phyloP scores from a whole-genome alignment of 92 coral and sea anemone species.

The Phenganax stokvisi region DNA sequence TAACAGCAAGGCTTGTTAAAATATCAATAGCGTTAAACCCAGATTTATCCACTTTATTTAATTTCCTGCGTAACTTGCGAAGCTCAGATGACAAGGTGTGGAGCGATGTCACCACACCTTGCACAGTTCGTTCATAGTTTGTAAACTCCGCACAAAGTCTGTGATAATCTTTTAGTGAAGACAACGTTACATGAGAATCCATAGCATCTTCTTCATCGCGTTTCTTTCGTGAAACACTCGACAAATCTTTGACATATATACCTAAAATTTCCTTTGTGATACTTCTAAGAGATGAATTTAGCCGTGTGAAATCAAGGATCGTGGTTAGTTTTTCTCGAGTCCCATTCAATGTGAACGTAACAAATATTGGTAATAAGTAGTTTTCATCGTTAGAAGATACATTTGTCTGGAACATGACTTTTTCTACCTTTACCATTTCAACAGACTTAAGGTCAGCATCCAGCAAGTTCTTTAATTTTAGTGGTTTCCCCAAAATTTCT shows the following conservation, averaged over 20 bases:
- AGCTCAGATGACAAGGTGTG: conserved; percentile 44
- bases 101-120: conserved; percentile 46
- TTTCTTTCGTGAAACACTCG: background rate
- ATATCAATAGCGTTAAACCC: background rate
- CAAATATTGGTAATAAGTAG: background rate
- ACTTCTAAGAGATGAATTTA: conserved; percentile 43
- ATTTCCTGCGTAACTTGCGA: background rate
- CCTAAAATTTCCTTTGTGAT: background rate
- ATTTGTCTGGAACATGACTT: background rate
- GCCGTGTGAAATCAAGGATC: conserved; percentile 12
- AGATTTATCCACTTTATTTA: background rate
- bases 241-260: background rate
- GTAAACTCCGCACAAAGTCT: conserved; percentile 56
- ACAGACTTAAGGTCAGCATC: background rate
- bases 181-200: background rate
- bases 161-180: conserved; percentile 42
- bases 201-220: background rate
- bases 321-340: conserved; percentile 16
- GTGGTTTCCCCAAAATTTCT: background rate
- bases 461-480: background rate
- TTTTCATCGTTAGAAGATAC: background rate
- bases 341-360: conserved; percentile 23
- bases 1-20: conserved; percentile 6
- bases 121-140: conserved; percentile 52
- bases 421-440: background rate